Evolutionary conservation across 2,113 vertebrate genomes (phyloP).

Genomic region (Typhlomys cinereus): DNA sequence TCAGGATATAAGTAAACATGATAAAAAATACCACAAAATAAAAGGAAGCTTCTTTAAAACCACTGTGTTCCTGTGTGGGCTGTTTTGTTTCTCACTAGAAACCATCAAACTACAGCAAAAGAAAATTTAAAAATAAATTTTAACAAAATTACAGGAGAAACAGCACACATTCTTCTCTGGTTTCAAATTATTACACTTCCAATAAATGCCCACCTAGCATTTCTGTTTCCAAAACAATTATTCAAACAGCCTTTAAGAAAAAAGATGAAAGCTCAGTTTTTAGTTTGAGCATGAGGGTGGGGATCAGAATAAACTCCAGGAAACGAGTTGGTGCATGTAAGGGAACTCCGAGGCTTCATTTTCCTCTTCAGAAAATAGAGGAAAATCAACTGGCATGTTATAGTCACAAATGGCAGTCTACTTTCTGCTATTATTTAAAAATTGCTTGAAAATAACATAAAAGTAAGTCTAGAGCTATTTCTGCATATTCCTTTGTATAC

Average conservation of each 20-base stretch:
- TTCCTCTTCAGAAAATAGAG: not conserved
- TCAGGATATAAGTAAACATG: not conserved
- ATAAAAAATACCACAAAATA: not conserved
- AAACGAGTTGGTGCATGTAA: not conserved
- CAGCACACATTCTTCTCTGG: not conserved
- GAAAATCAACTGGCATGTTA: not conserved
- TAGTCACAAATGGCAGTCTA: conserved; percentile 9
- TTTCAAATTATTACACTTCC: not conserved
- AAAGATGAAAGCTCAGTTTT: not conserved
- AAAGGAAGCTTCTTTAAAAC: not conserved
- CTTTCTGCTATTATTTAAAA: conserved; percentile 3
- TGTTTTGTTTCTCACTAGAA: no score
- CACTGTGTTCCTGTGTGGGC: not conserved
- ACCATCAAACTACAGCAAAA: not conserved
- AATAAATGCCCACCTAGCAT: not conserved
- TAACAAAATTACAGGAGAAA: not conserved
- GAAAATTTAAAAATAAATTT: not conserved
- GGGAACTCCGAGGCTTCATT: not conserved
- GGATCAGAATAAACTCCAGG: not conserved
- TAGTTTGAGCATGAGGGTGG: not conserved
- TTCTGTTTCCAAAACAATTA: not conserved
- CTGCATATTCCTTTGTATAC: not conserved
- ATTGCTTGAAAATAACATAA: not conserved
- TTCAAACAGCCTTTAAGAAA: not conserved
- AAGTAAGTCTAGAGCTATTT: not conserved